A percentile compares a stretch with the other conserved stretches of the same genome.
These are phyloP conservation scores for Zaprionus capensis DNA, from an alignment of 1,140 invertebrate genomes.

Conservation along the genomic window DNA sequence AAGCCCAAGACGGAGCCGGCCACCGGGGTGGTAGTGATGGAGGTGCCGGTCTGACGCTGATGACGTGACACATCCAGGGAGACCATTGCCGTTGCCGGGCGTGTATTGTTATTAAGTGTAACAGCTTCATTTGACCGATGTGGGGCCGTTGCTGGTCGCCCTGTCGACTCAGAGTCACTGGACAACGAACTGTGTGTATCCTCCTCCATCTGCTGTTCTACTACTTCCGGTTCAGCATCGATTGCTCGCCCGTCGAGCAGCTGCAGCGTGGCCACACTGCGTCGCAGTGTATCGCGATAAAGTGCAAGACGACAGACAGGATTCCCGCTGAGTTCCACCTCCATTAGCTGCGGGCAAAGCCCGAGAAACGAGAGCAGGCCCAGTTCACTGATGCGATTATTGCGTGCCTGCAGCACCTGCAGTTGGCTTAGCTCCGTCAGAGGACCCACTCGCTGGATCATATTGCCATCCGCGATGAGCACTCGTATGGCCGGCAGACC, in stretches of 20 bases:
- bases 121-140: neutral
- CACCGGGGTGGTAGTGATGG: slow-evolving; percentile 58
- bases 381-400: slow-evolving; percentile 84
- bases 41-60: slow-evolving; percentile 27
- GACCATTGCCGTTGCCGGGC: slow-evolving; percentile 35
- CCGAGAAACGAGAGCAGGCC: slow-evolving; percentile 83
- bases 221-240: slow-evolving; percentile 3
- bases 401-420: slow-evolving; percentile 59
- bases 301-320: slow-evolving; percentile 75
- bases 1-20: slow-evolving; percentile 71
- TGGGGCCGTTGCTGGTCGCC: slow-evolving; percentile 64
- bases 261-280: slow-evolving; percentile 81
- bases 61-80: slow-evolving; percentile 38
- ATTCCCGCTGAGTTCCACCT: slow-evolving; percentile 84
- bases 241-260: slow-evolving; percentile 82
- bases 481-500: slow-evolving; percentile 87
- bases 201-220: slow-evolving; percentile 5
- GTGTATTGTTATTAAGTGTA: slow-evolving; percentile 1
- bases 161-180: slow-evolving; percentile 54
- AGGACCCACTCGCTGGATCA: slow-evolving; percentile 86
- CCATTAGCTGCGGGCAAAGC: slow-evolving; percentile 82
- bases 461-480: slow-evolving; percentile 87
- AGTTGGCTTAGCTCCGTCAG: slow-evolving; percentile 83
- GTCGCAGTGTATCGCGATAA: slow-evolving; percentile 81
- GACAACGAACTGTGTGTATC: slow-evolving; percentile 63